Evolutionary conservation across 2,113 vertebrate species (phyloP).

Genomic region (Campylorhamphus procurvoides): DNA sequence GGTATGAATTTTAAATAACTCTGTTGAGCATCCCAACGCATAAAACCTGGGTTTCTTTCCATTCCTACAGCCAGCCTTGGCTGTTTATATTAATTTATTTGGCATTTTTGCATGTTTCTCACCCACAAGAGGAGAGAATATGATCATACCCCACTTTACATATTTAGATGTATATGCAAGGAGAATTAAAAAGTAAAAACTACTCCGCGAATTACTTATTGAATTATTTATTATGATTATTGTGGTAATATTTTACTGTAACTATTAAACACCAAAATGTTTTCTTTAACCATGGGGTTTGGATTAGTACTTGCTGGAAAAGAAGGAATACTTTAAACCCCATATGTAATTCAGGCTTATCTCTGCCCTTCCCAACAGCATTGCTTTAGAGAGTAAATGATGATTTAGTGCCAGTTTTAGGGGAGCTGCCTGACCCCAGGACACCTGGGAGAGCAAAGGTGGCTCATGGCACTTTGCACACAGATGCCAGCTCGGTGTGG

Average conservation of each 20-base stretch:
- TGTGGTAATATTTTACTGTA: neutral
- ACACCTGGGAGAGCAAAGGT: rapidly evolving
- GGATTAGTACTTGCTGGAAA: neutral
- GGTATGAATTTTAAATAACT: slow-evolving; percentile 39
- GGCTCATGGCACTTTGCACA: neutral
- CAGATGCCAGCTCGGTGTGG: neutral
- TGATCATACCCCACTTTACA: neutral
- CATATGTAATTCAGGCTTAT: neutral
- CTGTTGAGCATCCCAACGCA: neutral
- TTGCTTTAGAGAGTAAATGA: neutral
- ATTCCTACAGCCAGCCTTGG: neutral
- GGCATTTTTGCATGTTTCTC: neutral
- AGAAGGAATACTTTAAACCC: neutral
- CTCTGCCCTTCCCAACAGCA: neutral
- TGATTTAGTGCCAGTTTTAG: neutral
- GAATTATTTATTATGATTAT: neutral
- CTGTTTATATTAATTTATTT: neutral
- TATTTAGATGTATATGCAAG: neutral
- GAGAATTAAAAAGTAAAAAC: slow-evolving; percentile 1
- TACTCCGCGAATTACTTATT: neutral
- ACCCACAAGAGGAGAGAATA: neutral
- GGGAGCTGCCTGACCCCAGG: neutral
- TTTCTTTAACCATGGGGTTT: neutral
- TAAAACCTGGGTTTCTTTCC: neutral
- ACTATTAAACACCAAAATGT: neutral